These are phyloP conservation scores for Chrysopa pallens DNA, from an alignment of 1,140 invertebrate genomes.

Conservation along the genomic window DNA sequence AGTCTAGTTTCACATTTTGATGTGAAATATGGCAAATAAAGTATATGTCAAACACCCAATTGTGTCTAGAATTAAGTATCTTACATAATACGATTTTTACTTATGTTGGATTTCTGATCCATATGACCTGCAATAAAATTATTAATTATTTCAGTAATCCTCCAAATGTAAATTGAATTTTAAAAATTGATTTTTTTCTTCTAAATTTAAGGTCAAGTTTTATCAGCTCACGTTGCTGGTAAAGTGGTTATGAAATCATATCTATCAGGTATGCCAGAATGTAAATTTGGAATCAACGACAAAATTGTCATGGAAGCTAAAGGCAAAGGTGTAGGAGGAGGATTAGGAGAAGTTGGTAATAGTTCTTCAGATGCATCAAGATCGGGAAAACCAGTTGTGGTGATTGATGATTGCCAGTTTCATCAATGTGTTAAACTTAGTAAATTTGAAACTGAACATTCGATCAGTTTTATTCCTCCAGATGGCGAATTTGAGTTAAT, in stretches of 20 bases:
- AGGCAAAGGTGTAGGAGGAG: slow-evolving; percentile 44
- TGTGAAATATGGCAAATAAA: no score
- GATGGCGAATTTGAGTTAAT: slow-evolving; percentile 99
- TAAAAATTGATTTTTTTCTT: not conserved
- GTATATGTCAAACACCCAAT: no score
- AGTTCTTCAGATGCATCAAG: slow-evolving; percentile 71
- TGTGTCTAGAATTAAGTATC: no score
- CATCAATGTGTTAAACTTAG: slow-evolving; percentile 99
- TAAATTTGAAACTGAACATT: slow-evolving; percentile 99
- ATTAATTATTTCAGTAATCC: no score
- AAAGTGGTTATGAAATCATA: slow-evolving; percentile 99
- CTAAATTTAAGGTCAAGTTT: slow-evolving; percentile 65
- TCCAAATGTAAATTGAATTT: no score
- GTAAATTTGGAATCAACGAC: slow-evolving; percentile 99
- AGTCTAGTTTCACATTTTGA: no score
- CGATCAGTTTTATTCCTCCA: slow-evolving; percentile 98
- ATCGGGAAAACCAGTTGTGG: slow-evolving; percentile 87
- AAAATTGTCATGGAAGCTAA: slow-evolving; percentile 99
- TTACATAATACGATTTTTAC: no score
- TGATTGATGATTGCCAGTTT: slow-evolving; percentile 99
- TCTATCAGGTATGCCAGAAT: slow-evolving; percentile 98
- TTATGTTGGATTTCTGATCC: no score
- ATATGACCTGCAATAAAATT: no score
- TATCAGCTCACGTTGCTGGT: slow-evolving; percentile 97
- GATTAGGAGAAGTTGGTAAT: slow-evolving; percentile 39